A percentile compares a stretch with the other conserved stretches of the same genome.
These are phyloP conservation scores for Aradus depressus DNA, from an alignment of 2,888 invertebrate genomes.

Conservation along the genomic window DNA sequence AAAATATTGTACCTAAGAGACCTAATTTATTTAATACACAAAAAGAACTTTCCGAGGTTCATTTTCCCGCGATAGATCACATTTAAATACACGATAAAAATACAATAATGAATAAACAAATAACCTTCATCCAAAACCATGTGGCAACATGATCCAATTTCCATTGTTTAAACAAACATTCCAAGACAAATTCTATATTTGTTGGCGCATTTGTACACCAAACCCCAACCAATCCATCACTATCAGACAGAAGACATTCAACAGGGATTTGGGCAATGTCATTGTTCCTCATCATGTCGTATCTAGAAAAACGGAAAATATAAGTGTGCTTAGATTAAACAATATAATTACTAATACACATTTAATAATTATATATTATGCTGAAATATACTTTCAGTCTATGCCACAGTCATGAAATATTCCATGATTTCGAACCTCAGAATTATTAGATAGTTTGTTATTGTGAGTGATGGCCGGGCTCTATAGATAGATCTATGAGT, in stretches of 20 bases:
- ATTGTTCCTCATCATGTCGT: conserved; percentile 66
- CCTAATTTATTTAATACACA: no score
- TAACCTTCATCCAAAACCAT: conserved; percentile 86
- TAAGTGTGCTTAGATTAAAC: conserved; percentile 1
- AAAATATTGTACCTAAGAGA: no score
- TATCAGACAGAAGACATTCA: conserved; percentile 45
- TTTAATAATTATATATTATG: conserved; percentile 21
- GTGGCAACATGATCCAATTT: conserved; percentile 55
- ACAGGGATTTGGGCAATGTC: conserved; percentile 62
- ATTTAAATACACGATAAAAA: no score
- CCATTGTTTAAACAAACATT: conserved; percentile 70
- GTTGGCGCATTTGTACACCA: conserved; percentile 86
- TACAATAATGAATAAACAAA: no score
- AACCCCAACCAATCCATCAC: conserved; percentile 63
- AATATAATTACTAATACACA: conserved; percentile 10
- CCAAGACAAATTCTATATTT: conserved; percentile 54
- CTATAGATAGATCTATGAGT: no score
- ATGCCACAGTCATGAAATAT: no score
- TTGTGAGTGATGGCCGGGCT: no score
- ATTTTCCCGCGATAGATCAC: no score
- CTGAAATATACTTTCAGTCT: no score
- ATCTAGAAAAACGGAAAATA: conserved; percentile 45
- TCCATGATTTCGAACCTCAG: no score
- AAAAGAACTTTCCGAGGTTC: no score
- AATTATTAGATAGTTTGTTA: no score